phyloP scores from a whole-genome alignment of 2,797 vertebrate genomes.

The Clarias laeviceps region DNA sequence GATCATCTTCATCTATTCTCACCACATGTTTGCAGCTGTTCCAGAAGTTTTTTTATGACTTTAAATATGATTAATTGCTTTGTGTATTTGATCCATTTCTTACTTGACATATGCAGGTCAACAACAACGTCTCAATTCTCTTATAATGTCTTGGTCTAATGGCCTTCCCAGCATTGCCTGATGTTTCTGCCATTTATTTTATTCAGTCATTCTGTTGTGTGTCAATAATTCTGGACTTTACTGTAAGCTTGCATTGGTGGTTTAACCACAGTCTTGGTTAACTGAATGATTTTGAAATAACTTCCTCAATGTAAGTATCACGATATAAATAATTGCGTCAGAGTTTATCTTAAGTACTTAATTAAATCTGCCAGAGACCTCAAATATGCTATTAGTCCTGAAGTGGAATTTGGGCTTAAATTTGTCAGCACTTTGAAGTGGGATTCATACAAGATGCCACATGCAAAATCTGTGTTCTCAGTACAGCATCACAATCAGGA shows the following conservation, averaged over 20 bases:
- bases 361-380: neutral
- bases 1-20: neutral
- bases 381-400: neutral
- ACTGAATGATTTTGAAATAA: slow-evolving; percentile 14
- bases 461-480: neutral
- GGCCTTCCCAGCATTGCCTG: neutral
- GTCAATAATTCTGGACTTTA: neutral
- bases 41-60: neutral
- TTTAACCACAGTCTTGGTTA: slow-evolving; percentile 11
- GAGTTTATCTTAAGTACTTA: slow-evolving; percentile 8
- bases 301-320: neutral
- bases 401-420: neutral
- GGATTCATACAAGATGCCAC: neutral
- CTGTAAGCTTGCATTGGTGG: slow-evolving; percentile 1
- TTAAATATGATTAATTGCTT: neutral
- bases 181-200: neutral
- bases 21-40: neutral
- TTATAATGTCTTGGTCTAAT: neutral
- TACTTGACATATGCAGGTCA: neutral
- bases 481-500: neutral
- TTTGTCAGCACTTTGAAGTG: neutral
- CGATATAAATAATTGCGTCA: neutral
- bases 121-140: neutral
- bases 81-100: neutral
- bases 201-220: slow-evolving; percentile 16